Base-by-base conservation (phyloP, 1,140 invertebrate species). In the Pogonomyrmex barbatus region DNA sequence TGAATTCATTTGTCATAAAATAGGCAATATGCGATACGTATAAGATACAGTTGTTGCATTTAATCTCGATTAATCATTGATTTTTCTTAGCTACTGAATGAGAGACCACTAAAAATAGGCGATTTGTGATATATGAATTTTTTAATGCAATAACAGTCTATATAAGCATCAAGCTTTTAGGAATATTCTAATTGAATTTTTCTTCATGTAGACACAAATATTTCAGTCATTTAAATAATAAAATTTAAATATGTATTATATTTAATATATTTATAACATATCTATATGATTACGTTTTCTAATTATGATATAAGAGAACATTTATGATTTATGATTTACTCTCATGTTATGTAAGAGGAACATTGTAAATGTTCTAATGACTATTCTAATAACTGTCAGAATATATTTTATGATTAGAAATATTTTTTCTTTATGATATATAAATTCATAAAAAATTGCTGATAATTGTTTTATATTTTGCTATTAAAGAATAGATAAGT, bases 41-140 rank as follows among this genome's bases (percentile, higher is more conserved):
- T 70, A 50, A 67, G 10, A 68, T 79, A 30, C 54, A 58, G 10
- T 33, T 52, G 12, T 39, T 36, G 42, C n/a, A 50, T 39, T 45
- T 89, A 56, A 62, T 78, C 50, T 89, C 60, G 62, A 78, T 71
- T 83, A 86, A 89, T 24, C 33, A 45, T 87, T 84, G 60, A 75
- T 62, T 60, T 58, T 67, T 75, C 45, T 45, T 52, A 45, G 33
- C 24, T 86, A 54, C 33, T 36, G 14, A 56, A 54, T 63, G 36
- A 78, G 47, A 45, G 33, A 67, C 9, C n/a, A 54, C 52, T 86
- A 89, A 63, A 58, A 30, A 89, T 78, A 82, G 12, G n/a, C 12
- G 36, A 73, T 88, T 88, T 82, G 70, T 82, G 77, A 87, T 87
- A 88, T 63, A 77, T 47, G 36, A 79, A 47, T 87, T 79, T 79